Conservation (phyloP, 2,888 invertebrate species). For the Rhamphomyia laevipes region DNA sequence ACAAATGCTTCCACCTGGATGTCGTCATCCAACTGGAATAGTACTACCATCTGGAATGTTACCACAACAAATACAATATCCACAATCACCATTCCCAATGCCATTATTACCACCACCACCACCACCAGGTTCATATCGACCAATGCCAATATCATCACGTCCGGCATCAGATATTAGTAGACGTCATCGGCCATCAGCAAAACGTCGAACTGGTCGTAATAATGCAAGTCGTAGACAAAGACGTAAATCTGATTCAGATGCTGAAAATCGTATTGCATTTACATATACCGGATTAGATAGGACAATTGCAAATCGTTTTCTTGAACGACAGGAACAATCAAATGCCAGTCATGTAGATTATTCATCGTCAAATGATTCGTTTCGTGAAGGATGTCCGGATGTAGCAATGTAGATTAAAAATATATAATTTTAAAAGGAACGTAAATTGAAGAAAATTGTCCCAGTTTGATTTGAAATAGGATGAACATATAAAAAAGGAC, state of each 20-base stretch:
- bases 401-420: constrained; percentile 24
- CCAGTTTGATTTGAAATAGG: neutral
- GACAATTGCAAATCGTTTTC: constrained; percentile 33
- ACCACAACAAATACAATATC: constrained; percentile 16
- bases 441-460: constrained; percentile 12
- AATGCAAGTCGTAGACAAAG: constrained; percentile 29
- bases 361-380: constrained; percentile 23
- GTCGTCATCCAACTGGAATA: constrained; percentile 2
- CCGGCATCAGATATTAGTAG: constrained; percentile 14
- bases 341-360: constrained; percentile 30
- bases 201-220: constrained; percentile 20
- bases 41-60: constrained; percentile 10
- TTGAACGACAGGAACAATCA: constrained; percentile 33
- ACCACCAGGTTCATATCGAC: constrained; percentile 23
- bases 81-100: constrained; percentile 13
- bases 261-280: constrained; percentile 27
- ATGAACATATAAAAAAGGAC: too few species aligned
- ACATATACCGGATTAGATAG: constrained; percentile 35
- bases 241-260: constrained; percentile 34
- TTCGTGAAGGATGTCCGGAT: constrained; percentile 25
- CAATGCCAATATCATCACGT: constrained; percentile 8
- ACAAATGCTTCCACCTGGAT: constrained; percentile 5
- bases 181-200: constrained; percentile 19
- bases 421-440: constrained; percentile 17
- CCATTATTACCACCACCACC: constrained; percentile 12